phyloP scores from a whole-genome alignment of 30 jellyfish, hydroid and myxozoan species.

The Aurelia aurita complex sp. Pacific region DNA sequence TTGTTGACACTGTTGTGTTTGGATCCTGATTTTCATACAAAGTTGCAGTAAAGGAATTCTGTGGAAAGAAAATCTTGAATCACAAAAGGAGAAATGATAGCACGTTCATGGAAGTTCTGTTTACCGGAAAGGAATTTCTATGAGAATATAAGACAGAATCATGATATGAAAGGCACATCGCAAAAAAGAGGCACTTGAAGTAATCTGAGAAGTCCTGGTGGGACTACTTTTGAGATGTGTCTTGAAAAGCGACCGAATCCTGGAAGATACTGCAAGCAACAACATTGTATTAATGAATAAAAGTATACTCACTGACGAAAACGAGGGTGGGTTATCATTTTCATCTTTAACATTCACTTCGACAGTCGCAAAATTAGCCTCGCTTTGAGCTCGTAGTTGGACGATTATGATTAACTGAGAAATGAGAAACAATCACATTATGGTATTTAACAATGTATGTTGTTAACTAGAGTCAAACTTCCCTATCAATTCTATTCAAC shows the following conservation, averaged over 20 bases:
- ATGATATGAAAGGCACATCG: background rate
- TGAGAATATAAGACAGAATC: background rate
- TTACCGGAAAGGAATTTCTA: background rate
- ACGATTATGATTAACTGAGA: constrained; percentile 46
- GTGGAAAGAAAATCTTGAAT: background rate
- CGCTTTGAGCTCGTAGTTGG: constrained; percentile 39
- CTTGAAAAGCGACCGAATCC: background rate
- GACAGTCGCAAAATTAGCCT: constrained; percentile 67
- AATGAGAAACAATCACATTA: background rate
- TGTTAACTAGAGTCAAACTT: background rate
- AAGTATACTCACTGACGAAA: constrained; percentile 22
- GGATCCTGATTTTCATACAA: constrained; percentile 40
- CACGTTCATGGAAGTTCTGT: background rate
- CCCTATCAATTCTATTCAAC: background rate
- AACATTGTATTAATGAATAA: background rate
- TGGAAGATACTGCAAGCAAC: background rate
- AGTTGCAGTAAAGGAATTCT: constrained; percentile 8
- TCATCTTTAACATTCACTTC: constrained; percentile 67
- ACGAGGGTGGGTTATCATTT: constrained; percentile 76
- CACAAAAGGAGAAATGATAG: background rate
- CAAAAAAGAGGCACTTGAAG: background rate
- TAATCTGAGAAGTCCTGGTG: background rate
- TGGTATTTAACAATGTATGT: background rate
- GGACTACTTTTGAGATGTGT: background rate
- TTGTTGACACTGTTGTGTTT: constrained; percentile 14